Evolutionary conservation across 2,888 invertebrate genomes (phyloP).

Genomic region (Lochmaea crataegi): DNA sequence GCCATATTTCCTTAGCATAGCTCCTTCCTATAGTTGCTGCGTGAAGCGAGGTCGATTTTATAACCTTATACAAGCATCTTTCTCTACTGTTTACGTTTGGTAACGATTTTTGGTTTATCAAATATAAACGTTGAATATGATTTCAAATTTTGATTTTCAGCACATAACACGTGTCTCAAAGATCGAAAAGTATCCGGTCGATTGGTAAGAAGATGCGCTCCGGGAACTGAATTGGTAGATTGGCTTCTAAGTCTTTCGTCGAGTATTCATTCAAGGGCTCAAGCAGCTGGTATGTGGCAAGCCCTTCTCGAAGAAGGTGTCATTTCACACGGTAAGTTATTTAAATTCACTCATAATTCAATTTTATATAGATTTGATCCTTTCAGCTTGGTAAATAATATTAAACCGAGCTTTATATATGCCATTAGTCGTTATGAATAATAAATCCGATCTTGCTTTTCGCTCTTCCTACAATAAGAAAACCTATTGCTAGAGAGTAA

Average conservation of each 20-base stretch:
- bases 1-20: no score
- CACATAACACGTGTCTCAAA: conserved; percentile 67
- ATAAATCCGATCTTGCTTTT: background rate
- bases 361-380: background rate
- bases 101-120: no score
- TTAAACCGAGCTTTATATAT: background rate
- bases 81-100: no score
- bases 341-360: background rate
- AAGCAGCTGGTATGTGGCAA: conserved; percentile 87
- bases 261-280: conserved; percentile 73
- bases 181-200: conserved; percentile 71
- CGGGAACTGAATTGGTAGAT: conserved; percentile 84
- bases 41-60: no score
- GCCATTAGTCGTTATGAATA: background rate
- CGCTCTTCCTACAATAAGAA: background rate
- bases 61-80: no score
- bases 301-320: conserved; percentile 83
- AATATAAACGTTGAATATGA: conserved; percentile 1
- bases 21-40: no score
- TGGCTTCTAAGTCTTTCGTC: conserved; percentile 78
- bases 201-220: conserved; percentile 76
- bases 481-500: background rate
- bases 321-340: conserved; percentile 75
- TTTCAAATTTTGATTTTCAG: conserved; percentile 66
- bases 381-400: no score